Base-by-base conservation (phyloP, 35 echinoderm and acorn worm genomes). In the Patiria miniata region DNA sequence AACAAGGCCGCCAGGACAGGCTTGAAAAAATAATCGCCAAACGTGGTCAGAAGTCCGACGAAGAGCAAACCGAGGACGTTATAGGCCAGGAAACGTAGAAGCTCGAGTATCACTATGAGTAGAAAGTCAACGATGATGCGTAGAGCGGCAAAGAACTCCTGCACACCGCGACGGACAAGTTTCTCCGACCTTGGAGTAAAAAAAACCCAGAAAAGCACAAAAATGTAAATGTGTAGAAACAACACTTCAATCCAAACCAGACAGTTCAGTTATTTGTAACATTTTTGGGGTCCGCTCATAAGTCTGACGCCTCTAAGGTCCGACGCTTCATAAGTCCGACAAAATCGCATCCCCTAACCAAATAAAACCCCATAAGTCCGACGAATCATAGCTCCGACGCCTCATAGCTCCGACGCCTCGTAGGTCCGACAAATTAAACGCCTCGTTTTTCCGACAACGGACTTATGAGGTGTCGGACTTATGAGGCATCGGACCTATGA, bases 61-160 rank as follows among this genome's bases (percentile, higher is more conserved):
- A 93, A 40, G 61, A 93, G 34, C 15, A 82, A 68, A 32, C 80
- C 47, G 8, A 93, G 52, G 23, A 93, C 40, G 23, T 93, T 87
- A 79, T 87, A 93, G 0, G 80, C 36, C 22, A 93, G 21, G 52
- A 93, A 93, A 5, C 91, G 85, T 15, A 87, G 47, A 18, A 65
- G 60, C 38, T 93, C 91, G 15, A 93, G 65, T 0, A 93, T 28
- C 23, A 93, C 32, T 16, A 93, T 87, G 57, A 93, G 55, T 39
- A 93, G 36, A 26, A 93, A 93, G 79, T 93, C 91, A 1, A 81
- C 91, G 17, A 93, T 34, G 86, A 93, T 93, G 79, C 91, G 85
- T 1, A 87, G 42, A 19, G 91, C 79, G 21, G 84, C 84, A 28
- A 93, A 93, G 36, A 93, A 10, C 85, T 93, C 91, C 19, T 65